phyloP scores from a whole-genome alignment of 2,113 vertebrate genomes.

The Nyctereutes procyonoides region DNA sequence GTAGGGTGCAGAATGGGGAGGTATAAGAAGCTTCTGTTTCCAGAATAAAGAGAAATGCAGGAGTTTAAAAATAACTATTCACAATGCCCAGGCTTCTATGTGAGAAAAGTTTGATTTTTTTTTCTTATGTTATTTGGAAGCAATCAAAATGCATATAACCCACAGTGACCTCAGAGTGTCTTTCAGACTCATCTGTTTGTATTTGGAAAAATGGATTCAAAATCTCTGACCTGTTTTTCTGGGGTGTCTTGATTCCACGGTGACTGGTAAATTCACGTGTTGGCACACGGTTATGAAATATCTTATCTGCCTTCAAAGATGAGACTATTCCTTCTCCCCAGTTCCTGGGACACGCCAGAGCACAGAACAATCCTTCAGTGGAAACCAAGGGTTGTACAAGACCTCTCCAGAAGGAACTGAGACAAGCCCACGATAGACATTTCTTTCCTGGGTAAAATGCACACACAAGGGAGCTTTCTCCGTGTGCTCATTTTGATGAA shows the following conservation, averaged over 20 bases:
- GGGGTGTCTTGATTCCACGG: neutral
- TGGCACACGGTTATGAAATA: neutral
- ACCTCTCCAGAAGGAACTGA: neutral
- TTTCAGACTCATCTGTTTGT: slow-evolving; percentile 34
- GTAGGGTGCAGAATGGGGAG: rapidly evolving
- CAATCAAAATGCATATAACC: neutral
- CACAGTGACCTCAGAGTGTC: neutral
- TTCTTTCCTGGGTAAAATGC: neutral
- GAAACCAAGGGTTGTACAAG: neutral
- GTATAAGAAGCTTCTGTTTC: neutral
- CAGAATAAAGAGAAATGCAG: neutral
- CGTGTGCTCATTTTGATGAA: neutral
- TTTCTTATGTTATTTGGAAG: neutral
- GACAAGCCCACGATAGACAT: neutral
- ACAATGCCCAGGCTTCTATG: neutral
- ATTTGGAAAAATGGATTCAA: slow-evolving; percentile 54
- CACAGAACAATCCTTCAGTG: neutral
- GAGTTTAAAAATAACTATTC: neutral
- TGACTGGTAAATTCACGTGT: neutral
- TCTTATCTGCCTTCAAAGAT: neutral
- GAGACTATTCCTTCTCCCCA: neutral
- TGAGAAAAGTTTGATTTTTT: neutral
- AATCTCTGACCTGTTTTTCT: neutral
- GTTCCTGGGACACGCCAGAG: neutral
- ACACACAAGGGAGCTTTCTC: neutral